These are phyloP conservation scores for Heliothis virescens DNA, from an alignment of 1,140 invertebrate genomes.

Conservation along the genomic window DNA sequence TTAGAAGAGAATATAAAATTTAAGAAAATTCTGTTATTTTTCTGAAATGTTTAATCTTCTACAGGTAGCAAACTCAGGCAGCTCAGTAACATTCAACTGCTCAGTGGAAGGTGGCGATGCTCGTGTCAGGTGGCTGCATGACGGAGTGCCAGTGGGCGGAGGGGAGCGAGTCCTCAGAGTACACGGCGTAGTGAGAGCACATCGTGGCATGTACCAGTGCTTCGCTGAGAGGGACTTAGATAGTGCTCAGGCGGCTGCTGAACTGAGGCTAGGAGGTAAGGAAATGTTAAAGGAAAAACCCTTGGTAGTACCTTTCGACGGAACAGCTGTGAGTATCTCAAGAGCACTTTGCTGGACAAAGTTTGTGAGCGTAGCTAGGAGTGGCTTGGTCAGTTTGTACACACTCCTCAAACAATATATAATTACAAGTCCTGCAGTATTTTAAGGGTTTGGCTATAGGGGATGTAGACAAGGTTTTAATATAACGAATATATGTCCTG, in stretches of 20 bases:
- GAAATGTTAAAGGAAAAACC: neutral
- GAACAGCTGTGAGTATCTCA: neutral
- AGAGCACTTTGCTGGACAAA: neutral
- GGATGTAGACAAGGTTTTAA: too few species aligned
- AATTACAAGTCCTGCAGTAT: neutral
- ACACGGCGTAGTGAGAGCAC: slow-evolving; percentile 89
- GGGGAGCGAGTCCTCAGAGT: slow-evolving; percentile 87
- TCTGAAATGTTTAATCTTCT: neutral
- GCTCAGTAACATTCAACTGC: slow-evolving; percentile 87
- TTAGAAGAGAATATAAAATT: neutral
- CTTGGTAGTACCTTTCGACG: neutral
- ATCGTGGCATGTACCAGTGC: slow-evolving; percentile 95
- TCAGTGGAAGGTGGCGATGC: slow-evolving; percentile 92
- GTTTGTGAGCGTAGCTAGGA: neutral
- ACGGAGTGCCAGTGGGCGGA: slow-evolving; percentile 89
- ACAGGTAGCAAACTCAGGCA: slow-evolving; percentile 84
- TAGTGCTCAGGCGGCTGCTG: slow-evolving; percentile 90
- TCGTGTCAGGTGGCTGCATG: slow-evolving; percentile 91
- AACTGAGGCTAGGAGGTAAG: slow-evolving; percentile 91
- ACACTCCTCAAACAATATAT: slow-evolving; percentile 21
- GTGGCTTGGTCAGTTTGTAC: neutral
- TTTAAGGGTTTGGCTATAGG: too few species aligned
- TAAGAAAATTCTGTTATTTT: neutral
- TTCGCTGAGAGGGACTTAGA: slow-evolving; percentile 90
- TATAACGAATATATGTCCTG: too few species aligned